These are phyloP conservation scores for Alosa sapidissima DNA, from an alignment of 2,797 vertebrate species.

Conservation along the genomic window DNA sequence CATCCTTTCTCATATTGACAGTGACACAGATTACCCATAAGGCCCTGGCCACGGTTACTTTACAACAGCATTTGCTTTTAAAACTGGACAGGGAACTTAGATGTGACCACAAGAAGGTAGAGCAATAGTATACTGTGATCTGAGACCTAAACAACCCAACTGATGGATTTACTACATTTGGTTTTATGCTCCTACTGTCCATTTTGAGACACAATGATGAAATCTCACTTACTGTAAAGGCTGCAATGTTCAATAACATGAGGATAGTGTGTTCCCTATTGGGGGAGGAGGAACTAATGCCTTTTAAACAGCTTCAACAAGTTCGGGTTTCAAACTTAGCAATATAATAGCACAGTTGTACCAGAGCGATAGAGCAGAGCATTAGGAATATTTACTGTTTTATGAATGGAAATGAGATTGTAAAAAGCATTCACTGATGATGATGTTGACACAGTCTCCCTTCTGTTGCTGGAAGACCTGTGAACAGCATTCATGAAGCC, in stretches of 20 bases:
- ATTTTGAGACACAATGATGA: background rate
- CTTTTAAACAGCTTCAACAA: background rate
- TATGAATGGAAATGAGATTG: background rate
- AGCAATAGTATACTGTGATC: too few relatives aligned
- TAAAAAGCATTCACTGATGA: background rate
- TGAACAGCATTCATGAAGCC: slow-evolving; percentile 28
- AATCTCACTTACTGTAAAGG: background rate
- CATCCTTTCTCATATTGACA: too few relatives aligned
- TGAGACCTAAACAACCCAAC: too few relatives aligned
- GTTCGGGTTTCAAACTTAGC: background rate
- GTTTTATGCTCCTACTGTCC: background rate
- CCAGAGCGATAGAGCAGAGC: background rate
- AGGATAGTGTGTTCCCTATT: background rate
- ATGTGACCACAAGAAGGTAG: too few relatives aligned
- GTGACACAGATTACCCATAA: too few relatives aligned
- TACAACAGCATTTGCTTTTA: too few relatives aligned
- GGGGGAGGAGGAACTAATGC: background rate
- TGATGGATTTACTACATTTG: too few relatives aligned
- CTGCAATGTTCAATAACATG: background rate
- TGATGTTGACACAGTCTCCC: slow-evolving; percentile 77
- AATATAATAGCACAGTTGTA: background rate
- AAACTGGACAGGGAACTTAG: too few relatives aligned
- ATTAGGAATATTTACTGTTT: background rate
- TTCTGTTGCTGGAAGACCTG: slow-evolving; percentile 94
- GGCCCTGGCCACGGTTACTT: too few relatives aligned